These are phyloP conservation scores for Serrognathus titanus DNA, from an alignment of 2,888 invertebrate species.

Conservation along the genomic window DNA sequence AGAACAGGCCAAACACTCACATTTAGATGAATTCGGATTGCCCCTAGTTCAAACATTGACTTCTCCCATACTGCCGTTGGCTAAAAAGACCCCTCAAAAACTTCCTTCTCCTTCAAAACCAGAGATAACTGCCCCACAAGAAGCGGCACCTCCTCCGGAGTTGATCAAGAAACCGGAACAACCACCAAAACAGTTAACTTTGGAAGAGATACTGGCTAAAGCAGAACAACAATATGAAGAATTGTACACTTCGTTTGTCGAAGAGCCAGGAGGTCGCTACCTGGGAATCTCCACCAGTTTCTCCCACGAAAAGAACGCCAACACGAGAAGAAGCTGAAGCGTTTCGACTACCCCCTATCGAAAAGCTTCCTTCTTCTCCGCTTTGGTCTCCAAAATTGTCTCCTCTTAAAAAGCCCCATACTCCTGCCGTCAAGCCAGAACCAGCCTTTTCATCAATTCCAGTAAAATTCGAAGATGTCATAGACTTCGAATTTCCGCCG, in stretches of 20 bases:
- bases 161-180: background rate
- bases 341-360: too few species aligned
- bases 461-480: background rate
- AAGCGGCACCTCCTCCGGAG: background rate
- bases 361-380: background rate
- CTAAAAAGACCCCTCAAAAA: too few species aligned
- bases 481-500: background rate
- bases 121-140: background rate
- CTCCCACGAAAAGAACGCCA: background rate
- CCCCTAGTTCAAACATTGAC: too few species aligned
- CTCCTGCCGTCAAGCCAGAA: too few species aligned
- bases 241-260: slow-evolving; percentile 6
- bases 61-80: too few species aligned
- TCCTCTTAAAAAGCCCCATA: background rate
- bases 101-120: background rate
- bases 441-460: background rate
- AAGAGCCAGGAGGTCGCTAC: background rate
- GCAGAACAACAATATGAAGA: slow-evolving; percentile 5
- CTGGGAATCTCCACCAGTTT: background rate
- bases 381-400: background rate
- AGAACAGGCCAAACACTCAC: background rate
- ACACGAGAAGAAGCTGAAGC: too few species aligned
- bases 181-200: background rate
- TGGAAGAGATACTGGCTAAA: background rate
- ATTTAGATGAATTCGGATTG: too few species aligned